Evolutionary conservation across 2,888 invertebrate genomes (phyloP).

Genomic region (Stratiomys singularior): DNA sequence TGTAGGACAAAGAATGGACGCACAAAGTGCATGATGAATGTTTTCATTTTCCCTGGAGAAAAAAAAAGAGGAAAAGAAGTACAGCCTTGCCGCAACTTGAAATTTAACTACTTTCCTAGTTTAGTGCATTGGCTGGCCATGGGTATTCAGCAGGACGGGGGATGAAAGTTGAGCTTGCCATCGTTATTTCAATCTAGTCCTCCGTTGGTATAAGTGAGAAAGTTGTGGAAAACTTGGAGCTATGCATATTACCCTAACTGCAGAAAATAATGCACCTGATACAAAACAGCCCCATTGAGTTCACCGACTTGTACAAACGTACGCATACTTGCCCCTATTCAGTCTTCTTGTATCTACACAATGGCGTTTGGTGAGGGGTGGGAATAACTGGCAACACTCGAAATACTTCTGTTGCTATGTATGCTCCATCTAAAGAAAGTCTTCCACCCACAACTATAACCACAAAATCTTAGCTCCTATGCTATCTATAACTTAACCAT

Average conservation of each 20-base stretch:
- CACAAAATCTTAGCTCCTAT: not conserved
- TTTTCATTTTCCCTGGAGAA: not conserved
- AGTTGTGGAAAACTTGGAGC: not conserved
- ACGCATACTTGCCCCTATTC: too few relatives aligned
- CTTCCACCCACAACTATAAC: not conserved
- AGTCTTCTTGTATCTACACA: too few relatives aligned
- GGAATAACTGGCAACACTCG: too few relatives aligned
- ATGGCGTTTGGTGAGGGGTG: too few relatives aligned
- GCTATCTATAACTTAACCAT: not conserved
- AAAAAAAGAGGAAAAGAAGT: not conserved
- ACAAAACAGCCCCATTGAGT: not conserved
- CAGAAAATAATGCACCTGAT: slow-evolving; percentile 10
- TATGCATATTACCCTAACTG: not conserved
- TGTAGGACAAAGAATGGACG: slow-evolving; percentile 20
- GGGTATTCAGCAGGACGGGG: not conserved
- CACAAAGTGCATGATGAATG: slow-evolving; percentile 18
- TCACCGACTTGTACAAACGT: too few relatives aligned
- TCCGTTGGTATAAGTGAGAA: not conserved
- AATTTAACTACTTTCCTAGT: slow-evolving; percentile 11
- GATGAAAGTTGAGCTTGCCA: too few relatives aligned
- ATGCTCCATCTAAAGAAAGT: not conserved
- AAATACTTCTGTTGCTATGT: too few relatives aligned
- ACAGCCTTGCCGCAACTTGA: slow-evolving; percentile 7
- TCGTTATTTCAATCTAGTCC: too few relatives aligned
- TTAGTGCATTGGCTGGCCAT: not conserved